These are phyloP conservation scores for Pristionchus fissidentatus DNA, from an alignment of 2,888 invertebrate genomes.

Conservation along the genomic window DNA sequence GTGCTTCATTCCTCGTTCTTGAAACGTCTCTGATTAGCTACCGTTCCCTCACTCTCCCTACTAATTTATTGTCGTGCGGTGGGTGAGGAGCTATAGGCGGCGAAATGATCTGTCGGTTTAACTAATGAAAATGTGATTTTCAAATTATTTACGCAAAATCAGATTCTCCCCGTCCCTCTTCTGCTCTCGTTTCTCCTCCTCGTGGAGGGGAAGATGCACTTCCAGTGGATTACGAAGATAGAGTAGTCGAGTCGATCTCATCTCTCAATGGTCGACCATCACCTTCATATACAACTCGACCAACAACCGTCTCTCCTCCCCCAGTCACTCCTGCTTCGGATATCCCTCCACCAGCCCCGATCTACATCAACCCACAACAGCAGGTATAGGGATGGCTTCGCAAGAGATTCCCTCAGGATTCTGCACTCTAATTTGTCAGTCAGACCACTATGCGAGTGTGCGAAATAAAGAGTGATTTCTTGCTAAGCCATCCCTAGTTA, in stretches of 20 bases:
- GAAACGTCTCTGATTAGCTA: too few relatives aligned
- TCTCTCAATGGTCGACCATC: not conserved
- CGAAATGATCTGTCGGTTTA: not conserved
- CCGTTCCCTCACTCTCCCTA: not conserved
- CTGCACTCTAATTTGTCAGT: not conserved
- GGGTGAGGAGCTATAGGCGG: too few relatives aligned
- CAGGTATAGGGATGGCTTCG: not conserved
- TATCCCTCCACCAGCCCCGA: not conserved
- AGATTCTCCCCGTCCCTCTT: conserved; percentile 8
- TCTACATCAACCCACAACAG: not conserved
- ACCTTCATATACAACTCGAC: not conserved
- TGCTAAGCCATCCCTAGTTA: too few relatives aligned
- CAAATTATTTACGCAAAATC: not conserved
- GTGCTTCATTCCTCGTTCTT: too few relatives aligned
- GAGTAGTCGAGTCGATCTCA: not conserved
- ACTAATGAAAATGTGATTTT: not conserved
- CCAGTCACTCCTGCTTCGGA: not conserved
- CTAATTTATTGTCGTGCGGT: not conserved
- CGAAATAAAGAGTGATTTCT: not conserved
- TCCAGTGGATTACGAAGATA: conserved; percentile 16
- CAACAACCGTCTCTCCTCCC: conserved; percentile 3
- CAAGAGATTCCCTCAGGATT: too few relatives aligned
- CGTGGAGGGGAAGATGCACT: not conserved
- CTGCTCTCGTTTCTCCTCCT: not conserved
- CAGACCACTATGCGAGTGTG: not conserved